Evolutionary conservation across 53 echinoderm and acorn worm species (phyloP), one percentile per base, ranked within the genome.

Genomic region (Paracentrotus lividus): DNA sequence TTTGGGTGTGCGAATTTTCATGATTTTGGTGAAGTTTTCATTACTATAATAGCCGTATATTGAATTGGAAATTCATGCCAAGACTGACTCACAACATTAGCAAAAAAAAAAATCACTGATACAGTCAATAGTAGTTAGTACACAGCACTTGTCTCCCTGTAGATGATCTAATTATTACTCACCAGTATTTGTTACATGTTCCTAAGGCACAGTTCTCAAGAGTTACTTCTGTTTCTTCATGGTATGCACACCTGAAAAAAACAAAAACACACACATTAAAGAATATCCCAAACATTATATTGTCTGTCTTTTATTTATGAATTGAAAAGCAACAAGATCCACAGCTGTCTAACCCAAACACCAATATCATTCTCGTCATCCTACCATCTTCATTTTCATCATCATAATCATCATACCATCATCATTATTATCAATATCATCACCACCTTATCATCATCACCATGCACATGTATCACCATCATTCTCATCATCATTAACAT

Each of bases 161-260:
- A 42, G 8, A 51, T 24, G 26, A 44, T 15, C 33, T 36, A 8
- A 0, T 3, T 0, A 13, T 36, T 53, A 94, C 99, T 96, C 77
- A 99, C 97, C 99, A 99, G 69, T 97, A 94, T 58, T 96, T 97
- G 86, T 99, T 96, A 58, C 93, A 93, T 14, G 94, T 95, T 24
- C 96, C 99, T 14, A 99, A 90, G 49, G 97, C 96, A 96, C 99
- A 99, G 76, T 94, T 89, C 24, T 98, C 94, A 69, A 97, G 88
- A 1, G 90, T 85, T 9, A 96, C 96, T 51, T 97, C 99, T 64
- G 93, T 93, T 8, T 99, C 99, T 92, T 99, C 99, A 92, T 99
- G 99, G 77, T 75, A 99, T 14, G 93, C 89, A 94, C 99, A 99
- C 78, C 97, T 99, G 88, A 18, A 77, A 49, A 64, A 8, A 64